A percentile compares a stretch with the other conserved stretches of the same genome.
phyloP scores from a whole-genome alignment of 2,888 invertebrate genomes.

The Proisotoma minuta region DNA sequence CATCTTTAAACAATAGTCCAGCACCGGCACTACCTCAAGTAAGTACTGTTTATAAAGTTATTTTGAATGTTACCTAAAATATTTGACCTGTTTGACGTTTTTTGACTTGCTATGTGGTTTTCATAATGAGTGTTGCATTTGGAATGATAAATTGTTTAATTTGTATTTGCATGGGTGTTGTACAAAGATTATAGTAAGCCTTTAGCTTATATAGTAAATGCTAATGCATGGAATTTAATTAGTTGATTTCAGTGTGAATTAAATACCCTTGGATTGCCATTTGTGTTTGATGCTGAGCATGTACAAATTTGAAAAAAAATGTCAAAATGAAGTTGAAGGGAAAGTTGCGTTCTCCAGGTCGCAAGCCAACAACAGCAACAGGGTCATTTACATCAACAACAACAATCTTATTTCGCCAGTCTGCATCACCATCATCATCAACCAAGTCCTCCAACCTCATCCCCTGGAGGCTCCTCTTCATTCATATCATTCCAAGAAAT shows the following conservation, averaged over 20 bases:
- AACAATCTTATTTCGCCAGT: background rate
- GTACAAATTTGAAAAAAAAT: no score
- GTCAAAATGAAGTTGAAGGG: background rate
- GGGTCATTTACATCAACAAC: conserved; percentile 15
- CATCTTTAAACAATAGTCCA: conserved; percentile 19
- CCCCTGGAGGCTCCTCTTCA: conserved; percentile 23
- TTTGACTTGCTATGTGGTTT: no score
- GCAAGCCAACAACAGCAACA: conserved; percentile 10
- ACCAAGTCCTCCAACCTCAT: conserved; percentile 8
- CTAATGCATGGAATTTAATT: no score
- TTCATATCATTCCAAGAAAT: conserved; percentile 23
- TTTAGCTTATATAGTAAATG: no score
- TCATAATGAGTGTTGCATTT: no score
- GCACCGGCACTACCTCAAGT: conserved; percentile 51
- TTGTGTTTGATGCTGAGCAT: no score
- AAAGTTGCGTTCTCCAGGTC: conserved; percentile 8
- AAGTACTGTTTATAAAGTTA: conserved; percentile 1
- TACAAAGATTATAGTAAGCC: no score
- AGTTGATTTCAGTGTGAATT: no score
- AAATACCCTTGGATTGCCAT: no score
- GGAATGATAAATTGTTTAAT: no score
- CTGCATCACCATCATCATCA: background rate
- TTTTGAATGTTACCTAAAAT: conserved; percentile 16
- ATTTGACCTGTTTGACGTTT: background rate
- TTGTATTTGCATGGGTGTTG: no score